Percentiles rank a stretch among this genome's conserved stretches.
Conservation (phyloP, 2,113 vertebrate species). For the Dromaius novaehollandiae region DNA sequence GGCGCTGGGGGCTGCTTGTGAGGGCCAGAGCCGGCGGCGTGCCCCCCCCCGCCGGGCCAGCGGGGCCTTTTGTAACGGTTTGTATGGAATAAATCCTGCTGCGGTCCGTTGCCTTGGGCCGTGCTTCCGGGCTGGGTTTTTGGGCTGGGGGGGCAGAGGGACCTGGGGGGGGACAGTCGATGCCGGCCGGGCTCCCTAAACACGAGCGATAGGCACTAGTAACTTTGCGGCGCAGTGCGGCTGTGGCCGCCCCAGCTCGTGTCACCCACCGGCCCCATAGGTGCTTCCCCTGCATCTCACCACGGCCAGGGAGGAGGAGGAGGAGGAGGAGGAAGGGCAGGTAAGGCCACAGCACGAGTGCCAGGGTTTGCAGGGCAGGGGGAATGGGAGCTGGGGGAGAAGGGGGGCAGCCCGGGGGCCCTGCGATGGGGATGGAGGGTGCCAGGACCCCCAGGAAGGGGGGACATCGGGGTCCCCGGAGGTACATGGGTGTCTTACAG, state of each 20-base stretch:
- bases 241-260: not conserved
- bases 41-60: not conserved
- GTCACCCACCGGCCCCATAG: not conserved
- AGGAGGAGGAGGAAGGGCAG: not conserved
- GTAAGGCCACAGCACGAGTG: not conserved
- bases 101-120: constrained; percentile 40
- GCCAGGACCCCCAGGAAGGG: not conserved
- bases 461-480: not conserved
- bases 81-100: constrained; percentile 66
- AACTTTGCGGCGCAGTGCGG: not conserved
- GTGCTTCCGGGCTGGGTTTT: not conserved
- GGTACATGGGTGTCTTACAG: not conserved
- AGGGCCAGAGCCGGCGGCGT: not conserved
- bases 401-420: not conserved
- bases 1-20: not conserved
- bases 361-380: not conserved
- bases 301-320: not conserved
- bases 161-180: no score
- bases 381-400: not conserved
- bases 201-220: no score
- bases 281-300: no score
- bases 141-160: not conserved
- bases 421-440: not conserved
- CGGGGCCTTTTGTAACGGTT: constrained; percentile 39
- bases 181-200: no score